A percentile compares a stretch with the other conserved stretches of the same genome.
These are phyloP conservation scores for Etia nguti DNA, from an alignment of 2,113 vertebrate genomes.

Conservation along the genomic window DNA sequence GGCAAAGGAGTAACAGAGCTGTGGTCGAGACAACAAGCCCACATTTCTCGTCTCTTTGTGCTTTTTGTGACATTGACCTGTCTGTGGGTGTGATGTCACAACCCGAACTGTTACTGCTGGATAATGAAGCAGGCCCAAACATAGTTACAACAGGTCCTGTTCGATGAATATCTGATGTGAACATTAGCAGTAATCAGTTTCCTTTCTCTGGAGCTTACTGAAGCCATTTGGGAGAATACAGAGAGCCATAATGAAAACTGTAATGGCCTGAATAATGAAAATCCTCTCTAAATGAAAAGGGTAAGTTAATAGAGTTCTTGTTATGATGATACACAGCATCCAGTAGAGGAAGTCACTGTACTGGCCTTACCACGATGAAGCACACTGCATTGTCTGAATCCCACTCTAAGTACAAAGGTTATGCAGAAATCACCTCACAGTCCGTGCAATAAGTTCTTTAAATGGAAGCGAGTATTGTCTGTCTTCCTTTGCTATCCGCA, in stretches of 20 bases:
- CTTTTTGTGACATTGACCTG: background rate
- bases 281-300: slow-evolving; percentile 31
- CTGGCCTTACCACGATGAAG: background rate
- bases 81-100: background rate
- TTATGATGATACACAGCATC: background rate
- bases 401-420: background rate
- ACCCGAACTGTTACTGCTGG: background rate
- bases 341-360: background rate
- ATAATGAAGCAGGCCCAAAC: slow-evolving; percentile 20
- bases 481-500: background rate
- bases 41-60: background rate
- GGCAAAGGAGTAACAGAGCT: background rate
- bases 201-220: slow-evolving; percentile 3
- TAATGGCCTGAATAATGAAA: slow-evolving; percentile 47
- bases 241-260: slow-evolving; percentile 33
- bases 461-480: background rate
- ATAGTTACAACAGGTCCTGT: background rate
- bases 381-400: background rate
- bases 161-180: background rate
- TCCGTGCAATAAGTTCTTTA: background rate
- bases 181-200: slow-evolving; percentile 30
- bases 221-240: slow-evolving; percentile 30
- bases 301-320: slow-evolving; percentile 20
- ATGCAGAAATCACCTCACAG: background rate
- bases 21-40: background rate